Evolutionary conservation across 2,797 vertebrate genomes (phyloP), one percentile per base, ranked within the genome.

Genomic region (Anniella stebbinsi): DNA sequence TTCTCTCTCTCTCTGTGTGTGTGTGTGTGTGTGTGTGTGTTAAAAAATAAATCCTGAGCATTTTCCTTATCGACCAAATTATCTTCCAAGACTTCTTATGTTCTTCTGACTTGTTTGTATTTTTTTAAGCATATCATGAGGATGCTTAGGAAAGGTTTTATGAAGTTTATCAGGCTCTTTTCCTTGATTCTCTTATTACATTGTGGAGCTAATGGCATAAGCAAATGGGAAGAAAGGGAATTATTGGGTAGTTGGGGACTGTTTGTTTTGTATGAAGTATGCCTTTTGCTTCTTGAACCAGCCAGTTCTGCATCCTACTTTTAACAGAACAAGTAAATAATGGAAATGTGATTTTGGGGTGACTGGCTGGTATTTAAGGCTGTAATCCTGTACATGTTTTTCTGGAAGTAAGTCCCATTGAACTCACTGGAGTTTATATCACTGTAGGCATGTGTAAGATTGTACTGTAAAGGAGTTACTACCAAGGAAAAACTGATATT

Each of bases 41-140:
- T 23, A 95, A 94, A 95, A 93, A 95, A 94, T 97, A 95, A 94
- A 93, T 94, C 90, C 92, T 95, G 96, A 97, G 95, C 91, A 89
- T 97, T 95, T 95, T 94, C 89, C 84, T 95, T 97, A 97, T 97
- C 97, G 94, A 84, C 38, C 92, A 93, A 94, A 94, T 80, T 92
- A 96, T 96, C 96, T 96, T 93, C 91, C 92, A 94, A 94, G 89
- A 15, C 91, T 95, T 93, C 94, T 90, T 93, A 87, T 80, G 94
- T 91, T 94, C 77, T 91, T 94, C 92, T 83, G 87, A 93, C 88
- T 96, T 95, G 92, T 95, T 97, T 96, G 94, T 88, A 93, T 87
- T 95, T 94, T 95, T 95, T 90, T 84, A 94, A 91, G 94, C 91
- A 93, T 84, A 91, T 95, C 92, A 89, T 93, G 90, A 90, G 92